phyloP scores from a whole-genome alignment of 2,113 vertebrate species.

The Apodemus speciosus region DNA sequence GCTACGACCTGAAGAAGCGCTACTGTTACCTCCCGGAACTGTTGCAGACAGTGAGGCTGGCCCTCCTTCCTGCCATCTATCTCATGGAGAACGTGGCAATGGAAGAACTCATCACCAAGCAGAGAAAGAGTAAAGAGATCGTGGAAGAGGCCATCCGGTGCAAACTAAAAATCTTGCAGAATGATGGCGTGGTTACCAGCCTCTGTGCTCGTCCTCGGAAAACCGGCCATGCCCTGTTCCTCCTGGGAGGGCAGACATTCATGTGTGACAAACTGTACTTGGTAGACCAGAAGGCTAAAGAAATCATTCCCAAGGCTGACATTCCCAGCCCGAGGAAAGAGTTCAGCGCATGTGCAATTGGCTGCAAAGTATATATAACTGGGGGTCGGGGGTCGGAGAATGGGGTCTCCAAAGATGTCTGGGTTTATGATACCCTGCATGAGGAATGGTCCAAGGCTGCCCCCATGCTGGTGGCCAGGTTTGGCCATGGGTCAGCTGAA shows the following conservation, averaged over 20 bases:
- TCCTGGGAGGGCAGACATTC: conserved; percentile 90
- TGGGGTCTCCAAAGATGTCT: conserved; percentile 89
- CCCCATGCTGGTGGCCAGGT: conserved; percentile 90
- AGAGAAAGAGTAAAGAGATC: conserved; percentile 89
- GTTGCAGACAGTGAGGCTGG: conserved; percentile 88
- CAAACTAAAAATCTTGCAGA: conserved; percentile 90
- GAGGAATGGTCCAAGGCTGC: conserved; percentile 91
- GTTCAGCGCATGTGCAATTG: conserved; percentile 90
- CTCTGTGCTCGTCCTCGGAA: conserved; percentile 89
- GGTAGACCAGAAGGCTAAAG: conserved; percentile 91
- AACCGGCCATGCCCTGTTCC: conserved; percentile 89
- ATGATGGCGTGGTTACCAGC: conserved; percentile 89
- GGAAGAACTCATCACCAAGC: conserved; percentile 90
- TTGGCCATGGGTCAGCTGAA: conserved; percentile 89
- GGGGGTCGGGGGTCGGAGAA: conserved; percentile 90
- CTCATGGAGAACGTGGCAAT: conserved; percentile 91
- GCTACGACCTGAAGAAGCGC: conserved; percentile 88
- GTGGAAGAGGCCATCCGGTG: conserved; percentile 90
- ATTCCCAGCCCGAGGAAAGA: conserved; percentile 90
- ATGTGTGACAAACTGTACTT: conserved; percentile 91
- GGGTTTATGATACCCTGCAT: conserved; percentile 90
- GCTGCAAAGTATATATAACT: conserved; percentile 90
- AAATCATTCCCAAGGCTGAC: conserved; percentile 90
- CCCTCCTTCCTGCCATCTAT: conserved; percentile 89
- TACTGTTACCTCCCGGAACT: conserved; percentile 87